Evolutionary conservation across 2,113 vertebrate genomes (phyloP).

Genomic region (Podocnemis expansa): DNA sequence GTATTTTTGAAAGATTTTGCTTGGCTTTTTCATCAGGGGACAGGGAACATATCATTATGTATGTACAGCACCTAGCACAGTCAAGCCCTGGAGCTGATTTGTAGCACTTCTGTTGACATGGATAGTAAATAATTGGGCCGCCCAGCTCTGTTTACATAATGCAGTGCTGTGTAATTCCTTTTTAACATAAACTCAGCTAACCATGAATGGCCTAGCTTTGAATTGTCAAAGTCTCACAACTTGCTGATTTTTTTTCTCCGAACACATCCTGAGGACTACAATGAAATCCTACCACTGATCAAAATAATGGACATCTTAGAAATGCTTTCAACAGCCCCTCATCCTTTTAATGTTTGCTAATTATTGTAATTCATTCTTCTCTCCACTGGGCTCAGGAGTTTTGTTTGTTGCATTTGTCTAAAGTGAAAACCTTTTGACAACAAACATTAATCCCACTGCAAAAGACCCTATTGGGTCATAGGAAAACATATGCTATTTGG

Average conservation of each 20-base stretch:
- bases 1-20: background rate
- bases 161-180: background rate
- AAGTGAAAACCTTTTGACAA: conserved; percentile 46
- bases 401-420: conserved; percentile 35
- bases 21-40: background rate
- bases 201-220: background rate
- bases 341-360: background rate
- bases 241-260: background rate
- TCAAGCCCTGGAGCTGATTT: background rate
- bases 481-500: conserved; percentile 40
- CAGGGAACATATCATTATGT: background rate
- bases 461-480: conserved; percentile 33
- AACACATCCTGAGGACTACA: background rate
- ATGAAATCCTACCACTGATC: background rate
- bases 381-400: background rate
- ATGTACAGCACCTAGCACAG: background rate
- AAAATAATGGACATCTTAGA: background rate
- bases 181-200: background rate
- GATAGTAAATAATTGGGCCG: background rate
- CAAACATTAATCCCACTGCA: conserved; percentile 59
- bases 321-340: background rate
- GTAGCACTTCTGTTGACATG: background rate
- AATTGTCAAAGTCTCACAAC: background rate
- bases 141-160: background rate
- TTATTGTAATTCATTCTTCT: conserved; percentile 21